Base-by-base conservation (phyloP, 2,888 invertebrate species). In the Crepidodera aurea region DNA sequence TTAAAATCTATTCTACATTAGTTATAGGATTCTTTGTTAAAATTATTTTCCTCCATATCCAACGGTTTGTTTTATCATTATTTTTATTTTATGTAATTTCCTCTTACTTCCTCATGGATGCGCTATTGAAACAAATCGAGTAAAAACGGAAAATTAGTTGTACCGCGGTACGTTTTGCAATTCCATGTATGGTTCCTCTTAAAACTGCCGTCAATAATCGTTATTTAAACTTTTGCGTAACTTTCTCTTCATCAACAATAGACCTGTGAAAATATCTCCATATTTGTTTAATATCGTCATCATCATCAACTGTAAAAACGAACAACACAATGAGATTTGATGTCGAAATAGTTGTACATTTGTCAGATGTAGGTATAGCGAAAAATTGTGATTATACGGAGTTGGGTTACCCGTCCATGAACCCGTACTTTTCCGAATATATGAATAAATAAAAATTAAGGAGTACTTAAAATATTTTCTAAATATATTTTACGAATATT, bases 251-350 rank as follows among this genome's bases (percentile, higher is more conserved):
- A 8, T 13, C 6, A 34, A 34, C 34, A 34, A 34, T 34, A 34
- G 34, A 6, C 34, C 34, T 13, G 34, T 34, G 34, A 34, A 10
- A 34, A n/a, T 34, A 34, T 34, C 29, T 29, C 12, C 34, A 34
- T 34, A 34, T 34, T 34, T 34, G 34, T 34, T 34, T 34, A 34
- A 34, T 34, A 34, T 34, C 34, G 10, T 34, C 13, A 34, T 34
- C 6, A 34, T 12, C 34, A 34, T 13, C 34, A 34, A 34, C 13
- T 2, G 29, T 34, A 34, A 1, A 13, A 1, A 22, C 22, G 22
- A 4, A 22, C 22, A 22, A 34, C 34, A 34, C 34, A 34, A 34
- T 34, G 13, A 3, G 34, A 2, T 29, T 34, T 34, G 5, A 34
- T 34, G 34, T n/a, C 34, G 34, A 34, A 34, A 34, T 34, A 34